A percentile compares a stretch with the other conserved stretches of the same genome.
Evolutionary conservation across 2,888 invertebrate genomes (phyloP).

Genomic region (Liposcelis brunnea): DNA sequence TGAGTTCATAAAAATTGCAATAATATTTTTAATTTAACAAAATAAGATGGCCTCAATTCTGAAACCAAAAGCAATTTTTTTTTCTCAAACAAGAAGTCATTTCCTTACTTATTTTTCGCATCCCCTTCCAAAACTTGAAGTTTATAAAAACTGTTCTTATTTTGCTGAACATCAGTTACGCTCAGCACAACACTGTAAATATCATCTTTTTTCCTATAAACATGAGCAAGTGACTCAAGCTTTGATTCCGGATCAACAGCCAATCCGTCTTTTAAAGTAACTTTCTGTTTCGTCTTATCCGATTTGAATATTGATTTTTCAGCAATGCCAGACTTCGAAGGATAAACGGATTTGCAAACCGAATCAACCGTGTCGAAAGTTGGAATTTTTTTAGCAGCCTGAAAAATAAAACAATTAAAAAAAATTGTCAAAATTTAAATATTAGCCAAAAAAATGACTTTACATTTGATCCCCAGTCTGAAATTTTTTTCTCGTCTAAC

Average conservation of each 20-base stretch:
- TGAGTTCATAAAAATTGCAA: no score
- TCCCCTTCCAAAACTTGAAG: constrained; percentile 75
- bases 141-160: constrained; percentile 90
- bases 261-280: constrained; percentile 64
- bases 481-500: constrained; percentile 52
- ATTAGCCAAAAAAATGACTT: no score
- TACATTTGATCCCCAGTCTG: constrained; percentile 71
- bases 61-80: no score
- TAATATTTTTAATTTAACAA: no score
- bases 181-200: constrained; percentile 69
- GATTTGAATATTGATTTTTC: constrained; percentile 30
- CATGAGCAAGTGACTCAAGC: constrained; percentile 60
- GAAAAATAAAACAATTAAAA: no score
- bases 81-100: neutral
- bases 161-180: constrained; percentile 65
- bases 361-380: no score
- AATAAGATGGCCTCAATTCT: no score
- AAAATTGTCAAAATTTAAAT: no score
- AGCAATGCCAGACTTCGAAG: constrained; percentile 21
- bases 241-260: constrained; percentile 88
- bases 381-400: no score
- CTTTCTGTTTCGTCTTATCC: constrained; percentile 39
- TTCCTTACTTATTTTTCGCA: constrained; percentile 32
- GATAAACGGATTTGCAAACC: constrained; percentile 1
- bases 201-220: constrained; percentile 39